A percentile compares a stretch with the other conserved stretches of the same genome.
Conservation (phyloP, 2,113 vertebrate species). For the Equus quagga region DNA sequence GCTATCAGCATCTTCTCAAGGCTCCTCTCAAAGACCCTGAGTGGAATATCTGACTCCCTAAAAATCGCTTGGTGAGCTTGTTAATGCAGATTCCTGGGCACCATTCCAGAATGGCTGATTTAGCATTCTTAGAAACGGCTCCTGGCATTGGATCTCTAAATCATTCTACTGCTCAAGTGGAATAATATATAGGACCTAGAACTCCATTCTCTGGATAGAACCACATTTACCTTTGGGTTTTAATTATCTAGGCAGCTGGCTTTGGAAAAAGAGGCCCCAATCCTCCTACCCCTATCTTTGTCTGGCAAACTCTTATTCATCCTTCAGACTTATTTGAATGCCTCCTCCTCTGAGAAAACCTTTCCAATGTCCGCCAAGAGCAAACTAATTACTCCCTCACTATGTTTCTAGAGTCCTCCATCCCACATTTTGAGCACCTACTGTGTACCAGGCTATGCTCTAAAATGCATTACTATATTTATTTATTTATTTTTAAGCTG, state of each 20-base stretch:
- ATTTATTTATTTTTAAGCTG: neutral
- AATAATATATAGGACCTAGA: neutral
- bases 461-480: neutral
- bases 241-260: neutral
- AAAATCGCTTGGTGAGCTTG: neutral
- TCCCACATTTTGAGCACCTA: neutral
- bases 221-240: neutral
- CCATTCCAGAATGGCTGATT: neutral
- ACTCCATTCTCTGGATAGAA: neutral
- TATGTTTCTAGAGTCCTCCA: neutral
- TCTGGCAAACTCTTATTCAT: neutral
- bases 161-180: neutral
- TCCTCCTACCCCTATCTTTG: neutral
- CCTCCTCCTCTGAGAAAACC: neutral
- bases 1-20: neutral
- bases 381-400: neutral
- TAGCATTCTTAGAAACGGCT: neutral
- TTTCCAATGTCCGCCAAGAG: neutral
- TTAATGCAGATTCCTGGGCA: neutral
- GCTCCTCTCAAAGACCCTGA: neutral
- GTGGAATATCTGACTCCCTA: neutral
- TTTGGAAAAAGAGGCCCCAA: neutral
- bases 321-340: neutral
- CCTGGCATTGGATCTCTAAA: neutral
- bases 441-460: neutral